These are phyloP conservation scores for Alaudala cheleensis DNA, from an alignment of 2,113 vertebrate genomes.

Conservation along the genomic window DNA sequence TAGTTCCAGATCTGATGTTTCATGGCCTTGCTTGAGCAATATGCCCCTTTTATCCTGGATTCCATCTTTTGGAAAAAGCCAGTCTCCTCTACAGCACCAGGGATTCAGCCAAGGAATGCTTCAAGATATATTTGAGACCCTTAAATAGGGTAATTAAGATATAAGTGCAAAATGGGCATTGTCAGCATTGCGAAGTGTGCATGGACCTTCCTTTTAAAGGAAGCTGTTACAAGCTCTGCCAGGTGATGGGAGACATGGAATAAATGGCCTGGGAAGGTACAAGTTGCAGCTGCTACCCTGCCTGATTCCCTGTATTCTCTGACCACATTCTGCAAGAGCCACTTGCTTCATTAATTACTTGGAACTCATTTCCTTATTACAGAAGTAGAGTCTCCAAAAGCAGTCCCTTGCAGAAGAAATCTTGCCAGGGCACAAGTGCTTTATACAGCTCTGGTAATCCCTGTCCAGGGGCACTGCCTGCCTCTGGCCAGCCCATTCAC, in stretches of 20 bases:
- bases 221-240: background rate
- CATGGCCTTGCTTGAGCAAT: fast-evolving
- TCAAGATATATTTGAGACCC: background rate
- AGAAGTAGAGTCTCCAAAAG: background rate
- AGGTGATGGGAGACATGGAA: background rate
- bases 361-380: background rate
- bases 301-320: background rate
- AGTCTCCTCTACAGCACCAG: background rate
- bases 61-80: background rate
- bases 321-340: background rate
- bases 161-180: background rate
- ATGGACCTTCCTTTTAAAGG: background rate
- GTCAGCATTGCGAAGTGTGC: background rate
- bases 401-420: background rate
- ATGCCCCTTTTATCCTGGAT: background rate
- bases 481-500: background rate
- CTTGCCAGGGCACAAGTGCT: background rate
- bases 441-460: background rate
- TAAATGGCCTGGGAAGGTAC: background rate
- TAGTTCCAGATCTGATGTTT: background rate
- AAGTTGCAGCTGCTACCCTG: background rate
- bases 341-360: background rate
- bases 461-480: background rate
- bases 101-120: background rate
- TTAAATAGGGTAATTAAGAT: background rate